Evolutionary conservation across 2,888 invertebrate species (phyloP), one percentile per base, ranked within the genome.

Genomic region (Phyllotreta striolata): DNA sequence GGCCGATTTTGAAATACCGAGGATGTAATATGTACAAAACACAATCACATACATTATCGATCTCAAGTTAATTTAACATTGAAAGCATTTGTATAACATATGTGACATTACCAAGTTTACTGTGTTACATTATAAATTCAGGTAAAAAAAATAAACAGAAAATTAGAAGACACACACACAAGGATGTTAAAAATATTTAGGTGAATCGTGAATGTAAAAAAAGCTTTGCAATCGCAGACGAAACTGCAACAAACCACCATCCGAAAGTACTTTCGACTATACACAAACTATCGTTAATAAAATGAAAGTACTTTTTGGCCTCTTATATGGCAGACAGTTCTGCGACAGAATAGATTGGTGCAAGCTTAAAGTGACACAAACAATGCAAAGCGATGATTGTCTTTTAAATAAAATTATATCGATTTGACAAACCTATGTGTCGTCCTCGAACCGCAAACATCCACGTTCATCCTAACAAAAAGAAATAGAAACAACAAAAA

Each of bases 371-470:
- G 74, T 75, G 76, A 76, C 73, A 78, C 77, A 77, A 73, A 74
- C 71, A 79, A 79, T 78, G 78, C 78, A 70, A 76, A 78, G 75
- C 75, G 69, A 76, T 74, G 68, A 73, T 64, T 54, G 24, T 57
- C 34, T 57, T 57, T 57, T n/a, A n/a, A 56, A 64, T 41, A 55
- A n/a, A n/a, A 37, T 61, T 43, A 63, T 63, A 58, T 62, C 62
- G 47, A 54, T 71, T 77, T 74, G 77, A 87, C 87, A 87, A 87
- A 88, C 87, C 88, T 88, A 87, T 87, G 87, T 80, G 86, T 84
- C 83, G 85, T 87, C 86, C 87, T 86, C 83, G 87, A 84, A 83
- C 85, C 86, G 85, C 85, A 86, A 82, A 85, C 84, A 83, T 87
- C 87, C 85, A 87, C 84, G 83, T 87, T 87, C 85, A 86, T 85